Evolutionary conservation across 1,140 invertebrate genomes (phyloP).

Genomic region (Nasonia vitripennis): DNA sequence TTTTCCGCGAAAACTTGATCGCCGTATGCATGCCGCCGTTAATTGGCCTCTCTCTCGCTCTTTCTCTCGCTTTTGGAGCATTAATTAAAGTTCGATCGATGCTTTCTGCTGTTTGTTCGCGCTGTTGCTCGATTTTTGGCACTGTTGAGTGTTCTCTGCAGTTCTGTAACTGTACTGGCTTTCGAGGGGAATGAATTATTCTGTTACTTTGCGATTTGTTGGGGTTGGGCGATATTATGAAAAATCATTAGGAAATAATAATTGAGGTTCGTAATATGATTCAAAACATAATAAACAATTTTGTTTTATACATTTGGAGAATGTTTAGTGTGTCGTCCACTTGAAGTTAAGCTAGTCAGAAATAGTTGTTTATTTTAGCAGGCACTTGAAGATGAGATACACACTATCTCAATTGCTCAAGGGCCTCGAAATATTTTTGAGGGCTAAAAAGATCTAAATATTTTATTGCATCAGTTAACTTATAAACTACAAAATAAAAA

Average conservation of each 20-base stretch:
- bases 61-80: no score
- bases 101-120: conserved; percentile 1
- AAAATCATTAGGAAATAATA: background rate
- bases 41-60: background rate
- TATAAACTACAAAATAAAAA: no score
- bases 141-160: no score
- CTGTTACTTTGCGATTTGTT: background rate
- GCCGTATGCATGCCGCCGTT: background rate
- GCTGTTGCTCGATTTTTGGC: background rate
- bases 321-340: no score
- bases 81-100: conserved; percentile 4
- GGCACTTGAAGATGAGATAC: no score
- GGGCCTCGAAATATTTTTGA: background rate
- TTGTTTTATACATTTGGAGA: no score
- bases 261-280: background rate
- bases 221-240: no score
- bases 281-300: no score
- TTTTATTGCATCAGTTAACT: no score
- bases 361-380: no score
- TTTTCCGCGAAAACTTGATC: background rate
- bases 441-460: no score
- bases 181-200: background rate
- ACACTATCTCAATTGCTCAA: background rate
- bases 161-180: background rate
- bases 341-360: no score